These are phyloP conservation scores for Nannobrachium achirus DNA, from an alignment of 2,113 vertebrate genomes.

Conservation along the genomic window DNA sequence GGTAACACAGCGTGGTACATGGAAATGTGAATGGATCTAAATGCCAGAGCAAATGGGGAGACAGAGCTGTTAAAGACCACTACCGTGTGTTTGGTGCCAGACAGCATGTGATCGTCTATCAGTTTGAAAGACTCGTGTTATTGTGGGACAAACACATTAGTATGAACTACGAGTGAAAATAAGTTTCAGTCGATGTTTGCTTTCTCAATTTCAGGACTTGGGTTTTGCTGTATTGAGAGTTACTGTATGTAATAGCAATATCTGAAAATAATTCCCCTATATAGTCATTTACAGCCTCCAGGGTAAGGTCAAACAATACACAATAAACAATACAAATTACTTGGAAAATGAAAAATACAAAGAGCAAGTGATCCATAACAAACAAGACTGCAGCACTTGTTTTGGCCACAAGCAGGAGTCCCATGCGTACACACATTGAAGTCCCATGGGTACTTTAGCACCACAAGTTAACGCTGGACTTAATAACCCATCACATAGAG, in stretches of 20 bases:
- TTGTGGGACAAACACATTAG: background rate
- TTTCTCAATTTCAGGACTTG: no score
- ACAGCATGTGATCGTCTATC: no score
- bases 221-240: no score
- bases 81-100: no score
- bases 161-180: no score
- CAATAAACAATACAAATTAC: background rate
- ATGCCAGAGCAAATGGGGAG: conserved; percentile 2
- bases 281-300: background rate
- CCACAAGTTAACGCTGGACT: conserved; percentile 41
- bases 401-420: conserved; percentile 13
- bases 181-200: no score
- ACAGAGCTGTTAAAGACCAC: background rate
- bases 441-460: conserved; percentile 19
- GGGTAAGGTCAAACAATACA: background rate
- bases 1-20: conserved; percentile 1
- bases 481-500: conserved; percentile 26
- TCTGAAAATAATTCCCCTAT: background rate
- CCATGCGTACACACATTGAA: conserved; percentile 31
- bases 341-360: background rate
- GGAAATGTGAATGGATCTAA: conserved; percentile 26
- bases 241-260: background rate
- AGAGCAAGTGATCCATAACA: background rate
- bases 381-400: background rate
- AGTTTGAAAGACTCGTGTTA: background rate